These are phyloP conservation scores for Cephus sareptanus DNA, from an alignment of 2,888 invertebrate species.

Conservation along the genomic window DNA sequence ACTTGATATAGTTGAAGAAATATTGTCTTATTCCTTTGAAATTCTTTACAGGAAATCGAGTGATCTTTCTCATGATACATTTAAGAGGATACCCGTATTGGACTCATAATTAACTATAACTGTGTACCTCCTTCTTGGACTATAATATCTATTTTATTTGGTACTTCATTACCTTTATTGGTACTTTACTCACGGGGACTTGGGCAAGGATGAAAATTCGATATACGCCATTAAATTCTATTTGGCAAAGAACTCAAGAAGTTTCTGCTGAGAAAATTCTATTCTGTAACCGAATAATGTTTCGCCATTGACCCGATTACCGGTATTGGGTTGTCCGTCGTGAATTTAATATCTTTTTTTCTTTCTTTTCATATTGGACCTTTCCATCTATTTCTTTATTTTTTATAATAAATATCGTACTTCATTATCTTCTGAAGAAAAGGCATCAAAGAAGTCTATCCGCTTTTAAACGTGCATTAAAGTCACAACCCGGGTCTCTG, in stretches of 20 bases:
- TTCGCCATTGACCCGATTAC: background rate
- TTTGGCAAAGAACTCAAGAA: background rate
- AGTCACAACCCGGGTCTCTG: background rate
- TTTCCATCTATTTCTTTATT: background rate
- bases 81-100: background rate
- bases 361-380: background rate
- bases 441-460: background rate
- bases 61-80: background rate
- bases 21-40: background rate
- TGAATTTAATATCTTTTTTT: background rate
- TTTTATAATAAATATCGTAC: background rate
- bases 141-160: slow-evolving; percentile 6
- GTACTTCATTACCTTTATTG: background rate
- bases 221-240: background rate
- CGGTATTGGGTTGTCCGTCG: background rate
- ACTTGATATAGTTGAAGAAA: background rate
- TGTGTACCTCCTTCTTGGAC: background rate
- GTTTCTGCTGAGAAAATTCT: background rate
- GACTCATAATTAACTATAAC: background rate
- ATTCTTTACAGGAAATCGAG: background rate
- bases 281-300: background rate
- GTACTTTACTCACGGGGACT: background rate
- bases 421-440: background rate
- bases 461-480: background rate
- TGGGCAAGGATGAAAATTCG: background rate